These are phyloP conservation scores for Oncopeltus fasciatus DNA, from an alignment of 1,140 invertebrate species.

Conservation along the genomic window DNA sequence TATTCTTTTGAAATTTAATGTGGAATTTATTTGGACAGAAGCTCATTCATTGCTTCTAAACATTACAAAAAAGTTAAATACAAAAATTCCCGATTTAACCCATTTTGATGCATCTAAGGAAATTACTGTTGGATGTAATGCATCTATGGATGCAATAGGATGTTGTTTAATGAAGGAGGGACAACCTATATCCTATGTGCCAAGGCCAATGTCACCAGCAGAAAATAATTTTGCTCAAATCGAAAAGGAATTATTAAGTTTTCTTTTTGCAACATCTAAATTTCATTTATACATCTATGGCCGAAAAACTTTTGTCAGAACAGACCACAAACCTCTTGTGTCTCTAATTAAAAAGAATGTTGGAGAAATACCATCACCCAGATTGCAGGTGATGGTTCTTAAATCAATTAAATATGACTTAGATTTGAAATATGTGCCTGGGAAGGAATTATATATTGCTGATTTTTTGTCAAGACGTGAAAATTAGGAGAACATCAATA, in stretches of 20 bases:
- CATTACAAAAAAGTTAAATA: conserved; percentile 23
- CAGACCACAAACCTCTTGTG: no score
- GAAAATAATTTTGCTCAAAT: conserved; percentile 30
- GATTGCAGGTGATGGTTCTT: no score
- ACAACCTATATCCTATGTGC: conserved; percentile 26
- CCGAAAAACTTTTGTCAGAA: no score
- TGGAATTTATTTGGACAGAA: conserved; percentile 23
- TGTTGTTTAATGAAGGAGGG: conserved; percentile 25
- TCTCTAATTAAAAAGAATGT: no score
- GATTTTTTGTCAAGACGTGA: no score
- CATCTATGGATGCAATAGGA: conserved; percentile 26
- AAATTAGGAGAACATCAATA: not conserved
- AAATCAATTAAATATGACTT: no score
- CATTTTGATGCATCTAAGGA: no score
- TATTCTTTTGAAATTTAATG: conserved; percentile 23
- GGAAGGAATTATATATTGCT: no score
- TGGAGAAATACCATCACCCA: no score
- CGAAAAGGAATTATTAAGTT: conserved; percentile 32
- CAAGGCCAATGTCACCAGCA: conserved; percentile 23
- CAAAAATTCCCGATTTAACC: conserved; percentile 22
- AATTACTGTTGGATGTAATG: conserved; percentile 26
- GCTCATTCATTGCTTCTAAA: conserved; percentile 21
- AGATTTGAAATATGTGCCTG: no score
- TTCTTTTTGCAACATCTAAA: no score
- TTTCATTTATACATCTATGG: no score